A percentile compares a stretch with the other conserved stretches of the same genome.
Evolutionary conservation across 2,888 invertebrate genomes (phyloP).

Genomic region (Orthosia gracilis): DNA sequence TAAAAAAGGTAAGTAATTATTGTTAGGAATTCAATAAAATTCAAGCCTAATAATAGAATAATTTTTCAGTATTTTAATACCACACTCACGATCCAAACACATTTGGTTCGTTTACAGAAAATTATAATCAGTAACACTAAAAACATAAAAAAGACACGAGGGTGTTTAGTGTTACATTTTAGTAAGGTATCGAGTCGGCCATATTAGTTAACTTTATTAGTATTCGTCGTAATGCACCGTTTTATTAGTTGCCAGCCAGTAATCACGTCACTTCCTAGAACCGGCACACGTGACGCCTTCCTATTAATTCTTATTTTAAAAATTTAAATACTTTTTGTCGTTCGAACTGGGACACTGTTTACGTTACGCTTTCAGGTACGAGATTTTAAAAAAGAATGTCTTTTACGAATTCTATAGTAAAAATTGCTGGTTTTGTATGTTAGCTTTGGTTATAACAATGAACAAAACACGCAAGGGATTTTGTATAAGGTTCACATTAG

Average conservation of each 20-base stretch:
- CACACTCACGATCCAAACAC: no score
- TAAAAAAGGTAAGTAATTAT: no score
- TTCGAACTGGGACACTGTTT: conserved; percentile 73
- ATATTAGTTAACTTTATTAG: conserved; percentile 50
- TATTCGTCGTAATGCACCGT: conserved; percentile 72
- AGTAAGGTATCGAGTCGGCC: conserved; percentile 29
- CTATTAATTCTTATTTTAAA: conserved; percentile 72
- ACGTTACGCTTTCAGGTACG: conserved; percentile 68
- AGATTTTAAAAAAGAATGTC: background rate
- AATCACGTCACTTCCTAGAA: conserved; percentile 88
- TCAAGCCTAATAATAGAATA: no score
- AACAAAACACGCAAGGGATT: conserved; percentile 23
- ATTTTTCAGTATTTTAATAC: no score
- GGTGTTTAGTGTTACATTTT: conserved; percentile 3
- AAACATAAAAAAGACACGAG: conserved; percentile 17
- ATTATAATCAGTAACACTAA: background rate
- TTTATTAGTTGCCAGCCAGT: conserved; percentile 87
- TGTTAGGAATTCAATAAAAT: no score
- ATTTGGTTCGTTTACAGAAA: no score
- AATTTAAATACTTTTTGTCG: conserved; percentile 82
- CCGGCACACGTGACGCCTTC: conserved; percentile 74
- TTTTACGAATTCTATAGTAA: background rate
- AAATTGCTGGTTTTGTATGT: conserved; percentile 17
- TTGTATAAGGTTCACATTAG: background rate
- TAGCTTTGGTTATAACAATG: rapidly evolving